phyloP scores from a whole-genome alignment of 2,113 vertebrate genomes.

The Oostethus manadensis region DNA sequence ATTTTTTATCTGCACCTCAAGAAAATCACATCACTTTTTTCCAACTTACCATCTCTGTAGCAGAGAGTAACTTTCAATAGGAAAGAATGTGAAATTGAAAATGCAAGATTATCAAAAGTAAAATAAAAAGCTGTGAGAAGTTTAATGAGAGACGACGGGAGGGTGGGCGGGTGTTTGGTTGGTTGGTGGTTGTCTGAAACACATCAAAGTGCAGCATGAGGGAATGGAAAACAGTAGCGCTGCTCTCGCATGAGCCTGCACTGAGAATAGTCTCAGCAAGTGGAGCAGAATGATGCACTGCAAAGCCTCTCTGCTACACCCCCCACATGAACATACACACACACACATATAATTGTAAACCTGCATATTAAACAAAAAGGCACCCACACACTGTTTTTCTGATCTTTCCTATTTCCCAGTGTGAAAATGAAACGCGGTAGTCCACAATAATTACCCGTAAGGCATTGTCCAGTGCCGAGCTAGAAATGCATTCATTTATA shows the following conservation, averaged over 20 bases:
- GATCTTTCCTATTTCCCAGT: not conserved
- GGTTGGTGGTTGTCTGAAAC: conserved; percentile 41
- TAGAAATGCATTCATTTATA: not conserved
- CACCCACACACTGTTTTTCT: conserved; percentile 1
- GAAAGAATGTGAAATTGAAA: conserved; percentile 47
- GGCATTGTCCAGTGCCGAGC: not conserved
- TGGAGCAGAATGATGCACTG: conserved; percentile 74
- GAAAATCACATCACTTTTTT: conserved; percentile 42
- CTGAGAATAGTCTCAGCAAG: conserved; percentile 48
- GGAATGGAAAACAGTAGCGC: conserved; percentile 19
- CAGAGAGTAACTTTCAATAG: conserved; percentile 48
- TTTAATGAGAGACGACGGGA: conserved; percentile 53
- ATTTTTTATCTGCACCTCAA: conserved; percentile 38
- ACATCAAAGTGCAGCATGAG: conserved; percentile 45
- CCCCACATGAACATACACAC: conserved; percentile 21
- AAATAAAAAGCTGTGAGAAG: conserved; percentile 49
- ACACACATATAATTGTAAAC: conserved; percentile 14
- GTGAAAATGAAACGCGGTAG: not conserved
- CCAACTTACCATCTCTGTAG: conserved; percentile 22
- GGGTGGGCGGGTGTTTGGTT: not conserved
- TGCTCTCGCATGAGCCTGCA: not conserved
- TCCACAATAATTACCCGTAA: no score
- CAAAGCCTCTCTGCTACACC: conserved; percentile 43
- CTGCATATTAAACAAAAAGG: conserved; percentile 17
- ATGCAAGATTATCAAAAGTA: conserved; percentile 55